Conservation (phyloP, 1,140 invertebrate species). For the Lanistes nyassanus region DNA sequence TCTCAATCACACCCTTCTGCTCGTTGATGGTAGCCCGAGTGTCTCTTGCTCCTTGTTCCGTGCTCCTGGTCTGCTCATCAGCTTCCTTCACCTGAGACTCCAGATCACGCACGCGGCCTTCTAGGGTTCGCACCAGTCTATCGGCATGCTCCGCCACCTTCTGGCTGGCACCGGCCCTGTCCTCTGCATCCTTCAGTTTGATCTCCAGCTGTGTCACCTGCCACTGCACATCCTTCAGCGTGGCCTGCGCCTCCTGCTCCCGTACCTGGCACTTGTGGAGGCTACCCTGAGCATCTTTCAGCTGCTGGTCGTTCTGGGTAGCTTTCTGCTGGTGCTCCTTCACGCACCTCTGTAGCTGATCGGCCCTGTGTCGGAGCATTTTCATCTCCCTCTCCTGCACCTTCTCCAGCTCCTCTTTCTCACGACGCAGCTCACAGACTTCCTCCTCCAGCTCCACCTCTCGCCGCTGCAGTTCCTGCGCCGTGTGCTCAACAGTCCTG, state of each 20-base stretch:
- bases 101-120: constrained; percentile 6
- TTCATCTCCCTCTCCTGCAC: not conserved
- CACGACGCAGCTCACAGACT: not conserved
- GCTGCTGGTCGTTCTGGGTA: constrained; percentile 10
- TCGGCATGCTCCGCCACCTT: constrained; percentile 20
- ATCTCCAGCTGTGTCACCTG: not conserved
- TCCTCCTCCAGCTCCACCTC: not conserved
- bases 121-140: constrained; percentile 16
- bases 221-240: not conserved
- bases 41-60: constrained; percentile 25
- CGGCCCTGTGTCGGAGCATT: constrained; percentile 8
- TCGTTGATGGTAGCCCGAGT: constrained; percentile 19
- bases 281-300: constrained; percentile 14
- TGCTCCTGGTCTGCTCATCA: constrained; percentile 14
- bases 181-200: constrained; percentile 17
- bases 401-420: not conserved
- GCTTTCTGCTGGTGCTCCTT: not conserved
- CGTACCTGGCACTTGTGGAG: constrained; percentile 4
- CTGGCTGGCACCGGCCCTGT: constrained; percentile 19
- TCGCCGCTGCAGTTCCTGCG: not conserved
- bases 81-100: constrained; percentile 7
- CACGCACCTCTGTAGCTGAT: constrained; percentile 20
- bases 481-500: not conserved
- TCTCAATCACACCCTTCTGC: constrained; percentile 21
- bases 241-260: constrained; percentile 3